Conservation (phyloP, 2,113 vertebrate genomes). For the Asarcornis scutulata region DNA sequence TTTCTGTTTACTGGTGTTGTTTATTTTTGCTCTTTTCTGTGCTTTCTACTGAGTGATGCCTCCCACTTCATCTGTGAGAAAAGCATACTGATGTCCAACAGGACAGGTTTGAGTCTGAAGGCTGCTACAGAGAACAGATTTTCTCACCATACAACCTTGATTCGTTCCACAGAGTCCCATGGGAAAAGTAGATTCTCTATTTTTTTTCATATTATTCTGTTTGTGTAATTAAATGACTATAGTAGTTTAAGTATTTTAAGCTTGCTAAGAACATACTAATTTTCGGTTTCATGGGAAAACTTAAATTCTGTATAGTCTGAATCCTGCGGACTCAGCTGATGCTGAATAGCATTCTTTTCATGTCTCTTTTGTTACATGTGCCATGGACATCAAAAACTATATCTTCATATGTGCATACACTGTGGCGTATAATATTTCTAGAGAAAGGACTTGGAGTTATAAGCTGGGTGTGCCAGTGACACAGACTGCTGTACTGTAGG, state of each 20-base stretch:
- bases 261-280: not conserved
- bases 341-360: not conserved
- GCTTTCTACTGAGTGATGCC: not conserved
- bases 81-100: not conserved
- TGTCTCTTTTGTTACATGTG: not conserved
- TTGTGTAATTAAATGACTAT: not conserved
- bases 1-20: not conserved
- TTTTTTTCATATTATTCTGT: not conserved
- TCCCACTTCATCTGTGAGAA: not conserved
- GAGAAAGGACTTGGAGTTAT: not conserved
- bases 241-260: not conserved
- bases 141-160: not conserved
- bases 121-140: not conserved
- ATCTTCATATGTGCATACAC: not conserved
- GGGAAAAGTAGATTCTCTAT: not conserved
- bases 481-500: not conserved
- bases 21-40: not conserved
- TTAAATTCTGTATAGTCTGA: not conserved
- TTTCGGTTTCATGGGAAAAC: not conserved
- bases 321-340: not conserved
- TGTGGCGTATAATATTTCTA: not conserved
- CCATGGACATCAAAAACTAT: fast-evolving
- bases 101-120: not conserved
- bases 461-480: not conserved
- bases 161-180: not conserved